Conservation (phyloP, 2,888 invertebrate species). For the Girardia tigrina region DNA sequence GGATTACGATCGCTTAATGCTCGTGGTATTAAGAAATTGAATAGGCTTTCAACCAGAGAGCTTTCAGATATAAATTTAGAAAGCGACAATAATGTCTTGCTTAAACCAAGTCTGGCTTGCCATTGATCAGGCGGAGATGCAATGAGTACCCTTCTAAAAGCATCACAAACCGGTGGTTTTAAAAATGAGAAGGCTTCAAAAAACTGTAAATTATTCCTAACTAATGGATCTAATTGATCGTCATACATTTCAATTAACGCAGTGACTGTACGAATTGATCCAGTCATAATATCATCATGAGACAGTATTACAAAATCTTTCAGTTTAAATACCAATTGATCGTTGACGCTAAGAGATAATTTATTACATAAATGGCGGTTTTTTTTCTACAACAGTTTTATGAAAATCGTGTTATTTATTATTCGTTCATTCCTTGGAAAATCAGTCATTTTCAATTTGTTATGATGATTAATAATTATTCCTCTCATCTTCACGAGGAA, state of each 20-base stretch:
- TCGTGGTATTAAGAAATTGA: slow-evolving; percentile 58
- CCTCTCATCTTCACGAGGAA: too few species aligned
- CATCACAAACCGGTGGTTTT: slow-evolving; percentile 13
- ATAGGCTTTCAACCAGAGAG: slow-evolving; percentile 37
- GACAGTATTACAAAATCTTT: not conserved
- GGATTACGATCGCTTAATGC: slow-evolving; percentile 73
- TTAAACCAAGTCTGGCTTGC: not conserved
- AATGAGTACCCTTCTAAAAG: not conserved
- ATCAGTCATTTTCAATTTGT: too few species aligned
- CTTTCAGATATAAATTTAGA: not conserved
- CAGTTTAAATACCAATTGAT: not conserved
- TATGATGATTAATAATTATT: too few species aligned
- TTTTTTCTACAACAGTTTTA: too few species aligned
- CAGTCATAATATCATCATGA: not conserved
- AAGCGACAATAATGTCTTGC: not conserved
- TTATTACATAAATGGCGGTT: not conserved
- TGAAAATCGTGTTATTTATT: too few species aligned
- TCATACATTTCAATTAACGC: not conserved
- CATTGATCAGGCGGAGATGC: slow-evolving; percentile 16
- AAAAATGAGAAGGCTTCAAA: not conserved
- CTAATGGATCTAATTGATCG: not conserved
- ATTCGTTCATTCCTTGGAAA: too few species aligned
- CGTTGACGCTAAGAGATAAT: not conserved
- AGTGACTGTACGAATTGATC: not conserved
- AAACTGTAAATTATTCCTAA: not conserved